Base-by-base conservation (phyloP, 2,113 vertebrate species). In the Xenopus borealis region DNA sequence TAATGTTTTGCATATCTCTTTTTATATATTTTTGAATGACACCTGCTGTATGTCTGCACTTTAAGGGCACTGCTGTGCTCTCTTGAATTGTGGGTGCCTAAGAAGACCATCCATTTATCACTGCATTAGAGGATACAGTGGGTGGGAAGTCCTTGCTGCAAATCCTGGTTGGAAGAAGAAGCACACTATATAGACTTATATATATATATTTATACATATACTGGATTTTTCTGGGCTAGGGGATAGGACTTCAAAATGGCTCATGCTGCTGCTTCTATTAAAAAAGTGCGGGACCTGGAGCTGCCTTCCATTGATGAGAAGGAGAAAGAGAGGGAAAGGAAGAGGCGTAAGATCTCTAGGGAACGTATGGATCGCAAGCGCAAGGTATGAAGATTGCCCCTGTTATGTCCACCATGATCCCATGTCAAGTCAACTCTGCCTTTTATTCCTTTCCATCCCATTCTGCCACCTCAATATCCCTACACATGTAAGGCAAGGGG, bases 221-320 rank as follows among this genome's bases (percentile, higher is more conserved):
- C 83, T 86, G 59, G 81, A 75, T 83, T 81, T 55, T 81, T 0
- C 23, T 30, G 66, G 33, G 81, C 75, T 75, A 79, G 80, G 61
- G 71, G 62, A 44, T 0, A 74, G 83, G 69, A 70, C 76, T 62
- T 73, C 82, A 86, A 80, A 82, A 99, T 99, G 96, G 97, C 97
- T 91, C 97, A 99, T 0, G 97, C 96, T 0, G 96, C 97, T 0
- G 93, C 97, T 81, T 95, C 95, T 80, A 93, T 99, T 83, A 99
- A 99, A 91, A 99, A 99, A 93, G 94, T 95, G 89, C 88, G 97
- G 44, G 94, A 94, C 78, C 93, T 95, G 74, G 95, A 97, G 62
- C 85, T 89, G 58, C 81, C 82, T 62, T 81, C 86, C 0, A 90
- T 92, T 66, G 81, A 88, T 59, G 93, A 92, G 27, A 95, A 94